Evolutionary conservation across 2,113 vertebrate genomes (phyloP).

Genomic region (Ammodytes marinus): DNA sequence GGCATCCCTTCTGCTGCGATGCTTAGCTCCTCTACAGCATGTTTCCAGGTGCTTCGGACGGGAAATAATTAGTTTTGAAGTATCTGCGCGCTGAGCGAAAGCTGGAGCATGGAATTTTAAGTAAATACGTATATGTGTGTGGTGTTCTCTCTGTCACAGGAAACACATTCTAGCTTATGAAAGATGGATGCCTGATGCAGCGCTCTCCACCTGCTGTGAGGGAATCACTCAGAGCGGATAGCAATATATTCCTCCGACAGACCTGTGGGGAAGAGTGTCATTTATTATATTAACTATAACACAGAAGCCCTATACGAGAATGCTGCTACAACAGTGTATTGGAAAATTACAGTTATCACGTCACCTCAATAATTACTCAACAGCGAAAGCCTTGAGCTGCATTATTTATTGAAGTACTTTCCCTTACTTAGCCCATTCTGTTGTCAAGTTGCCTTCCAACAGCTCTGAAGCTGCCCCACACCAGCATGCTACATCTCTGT

Average conservation of each 20-base stretch:
- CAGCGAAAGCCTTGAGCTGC: no score
- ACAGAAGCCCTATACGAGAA: background rate
- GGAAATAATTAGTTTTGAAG: constrained; percentile 67
- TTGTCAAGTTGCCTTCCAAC: no score
- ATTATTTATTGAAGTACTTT: no score
- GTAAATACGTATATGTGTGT: constrained; percentile 57
- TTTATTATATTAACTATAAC: no score
- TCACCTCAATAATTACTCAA: background rate
- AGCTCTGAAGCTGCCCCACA: no score
- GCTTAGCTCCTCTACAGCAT: constrained; percentile 10
- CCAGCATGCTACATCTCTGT: no score
- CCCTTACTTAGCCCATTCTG: no score
- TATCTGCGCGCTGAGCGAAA: constrained; percentile 48
- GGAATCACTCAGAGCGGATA: constrained; percentile 46
- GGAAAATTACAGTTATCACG: background rate
- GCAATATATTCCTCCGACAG: constrained; percentile 66
- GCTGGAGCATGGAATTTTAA: constrained; percentile 53
- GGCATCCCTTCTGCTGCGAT: constrained; percentile 26
- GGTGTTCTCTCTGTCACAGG: constrained; percentile 22
- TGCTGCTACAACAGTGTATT: background rate
- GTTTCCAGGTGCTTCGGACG: constrained; percentile 55
- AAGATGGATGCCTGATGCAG: constrained; percentile 55
- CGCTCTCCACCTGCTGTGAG: constrained; percentile 53
- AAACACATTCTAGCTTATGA: constrained; percentile 46
- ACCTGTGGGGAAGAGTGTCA: constrained; percentile 45